phyloP scores from a whole-genome alignment of 2,888 invertebrate species.

The Caenorhabditis sinica region DNA sequence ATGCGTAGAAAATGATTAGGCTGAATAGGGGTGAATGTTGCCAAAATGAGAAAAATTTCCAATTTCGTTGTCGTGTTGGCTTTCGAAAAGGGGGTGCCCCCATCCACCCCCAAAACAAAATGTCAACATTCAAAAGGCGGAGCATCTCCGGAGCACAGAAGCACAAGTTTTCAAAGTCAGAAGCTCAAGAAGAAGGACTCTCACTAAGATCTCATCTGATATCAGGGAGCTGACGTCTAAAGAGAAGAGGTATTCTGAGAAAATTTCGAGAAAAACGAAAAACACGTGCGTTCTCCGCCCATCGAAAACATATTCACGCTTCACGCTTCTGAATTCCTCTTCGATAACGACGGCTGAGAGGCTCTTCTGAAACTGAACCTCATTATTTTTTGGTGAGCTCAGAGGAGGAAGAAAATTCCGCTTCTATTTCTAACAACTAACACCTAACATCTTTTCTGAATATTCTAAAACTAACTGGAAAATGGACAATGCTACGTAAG shows the following conservation, averaged over 20 bases:
- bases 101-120: constrained; percentile 4
- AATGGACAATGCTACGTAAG: constrained; percentile 20
- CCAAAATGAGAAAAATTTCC: constrained; percentile 41
- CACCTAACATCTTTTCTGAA: not conserved
- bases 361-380: constrained; percentile 27
- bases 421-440: not conserved
- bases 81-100: not conserved
- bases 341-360: constrained; percentile 5
- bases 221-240: constrained; percentile 31
- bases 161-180: constrained; percentile 28
- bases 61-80: not conserved
- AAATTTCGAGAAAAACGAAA: constrained; percentile 22
- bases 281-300: constrained; percentile 32
- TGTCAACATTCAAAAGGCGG: constrained; percentile 40
- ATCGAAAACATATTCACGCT: constrained; percentile 35
- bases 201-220: constrained; percentile 28
- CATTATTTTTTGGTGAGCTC: constrained; percentile 36
- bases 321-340: constrained; percentile 33
- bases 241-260: constrained; percentile 23
- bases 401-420: constrained; percentile 4
- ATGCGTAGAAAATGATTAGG: not conserved
- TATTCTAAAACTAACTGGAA: not conserved
- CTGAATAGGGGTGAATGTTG: constrained; percentile 11
- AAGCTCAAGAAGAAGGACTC: not conserved
- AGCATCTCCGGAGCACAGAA: constrained; percentile 14